Percentiles rank a stretch among this genome's conserved stretches.
phyloP scores from a whole-genome alignment of 2,888 invertebrate species.

The Theristus sp. region DNA sequence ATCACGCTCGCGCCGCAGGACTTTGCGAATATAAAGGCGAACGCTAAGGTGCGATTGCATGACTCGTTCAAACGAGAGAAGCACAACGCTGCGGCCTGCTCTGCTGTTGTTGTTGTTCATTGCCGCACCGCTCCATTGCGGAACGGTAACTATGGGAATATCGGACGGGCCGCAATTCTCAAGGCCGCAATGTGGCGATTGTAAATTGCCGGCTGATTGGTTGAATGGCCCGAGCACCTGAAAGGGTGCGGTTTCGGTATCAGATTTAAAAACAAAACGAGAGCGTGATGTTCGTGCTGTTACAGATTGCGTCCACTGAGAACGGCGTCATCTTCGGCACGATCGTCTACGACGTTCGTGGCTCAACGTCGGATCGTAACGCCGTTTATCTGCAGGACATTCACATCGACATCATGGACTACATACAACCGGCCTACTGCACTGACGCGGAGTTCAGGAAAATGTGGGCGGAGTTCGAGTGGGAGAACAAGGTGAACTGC shows the following conservation, averaged over 20 bases:
- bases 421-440: conserved; percentile 61
- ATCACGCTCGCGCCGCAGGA: conserved; percentile 88
- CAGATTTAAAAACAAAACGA: neutral
- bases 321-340: conserved; percentile 99
- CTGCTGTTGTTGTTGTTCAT: neutral
- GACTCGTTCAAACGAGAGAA: too few relatives aligned
- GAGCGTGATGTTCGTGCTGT: conserved; percentile 4
- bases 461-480: conserved; percentile 99
- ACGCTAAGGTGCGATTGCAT: conserved; percentile 50
- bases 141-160: too few relatives aligned
- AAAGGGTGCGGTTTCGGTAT: too few relatives aligned
- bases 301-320: conserved; percentile 80
- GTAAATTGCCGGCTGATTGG: too few relatives aligned
- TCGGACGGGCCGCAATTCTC: too few relatives aligned
- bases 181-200: too few relatives aligned
- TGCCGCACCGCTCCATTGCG: too few relatives aligned
- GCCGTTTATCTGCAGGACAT: conserved; percentile 97
- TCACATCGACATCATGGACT: conserved; percentile 81
- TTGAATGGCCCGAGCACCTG: too few relatives aligned
- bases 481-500: conserved; percentile 98
- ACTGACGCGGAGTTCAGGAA: conserved; percentile 87
- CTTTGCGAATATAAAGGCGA: conserved; percentile 93
- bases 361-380: conserved; percentile 74
- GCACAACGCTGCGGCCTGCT: too few relatives aligned
- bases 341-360: conserved; percentile 90